Conservation (phyloP, 2,113 vertebrate species). For the Scolopax mira region DNA sequence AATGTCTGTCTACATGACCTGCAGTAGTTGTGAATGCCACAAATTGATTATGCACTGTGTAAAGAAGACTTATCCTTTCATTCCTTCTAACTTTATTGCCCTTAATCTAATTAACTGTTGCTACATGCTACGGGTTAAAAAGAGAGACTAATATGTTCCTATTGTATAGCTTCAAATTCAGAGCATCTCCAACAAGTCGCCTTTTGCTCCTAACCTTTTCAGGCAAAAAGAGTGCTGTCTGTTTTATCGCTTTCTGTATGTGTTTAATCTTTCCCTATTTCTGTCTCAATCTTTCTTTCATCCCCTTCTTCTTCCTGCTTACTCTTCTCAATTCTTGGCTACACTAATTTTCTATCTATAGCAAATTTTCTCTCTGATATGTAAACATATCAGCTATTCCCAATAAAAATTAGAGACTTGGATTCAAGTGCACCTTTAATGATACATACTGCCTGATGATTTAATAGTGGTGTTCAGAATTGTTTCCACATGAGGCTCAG, state of each 20-base stretch:
- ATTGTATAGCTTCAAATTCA: neutral
- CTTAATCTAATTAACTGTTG: conserved; percentile 35
- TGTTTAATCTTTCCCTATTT: neutral
- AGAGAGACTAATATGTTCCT: neutral
- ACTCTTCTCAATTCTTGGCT: neutral
- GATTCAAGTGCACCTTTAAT: neutral
- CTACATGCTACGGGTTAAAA: neutral
- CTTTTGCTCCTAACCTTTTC: neutral
- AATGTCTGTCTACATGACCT: conserved; percentile 10
- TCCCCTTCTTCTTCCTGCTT: neutral
- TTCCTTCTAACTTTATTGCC: conserved; percentile 4
- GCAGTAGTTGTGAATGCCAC: neutral
- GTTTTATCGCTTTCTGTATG: neutral
- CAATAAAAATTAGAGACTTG: neutral
- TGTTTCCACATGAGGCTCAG: neutral
- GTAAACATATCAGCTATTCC: neutral
- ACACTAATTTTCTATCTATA: neutral
- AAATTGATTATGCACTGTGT: neutral
- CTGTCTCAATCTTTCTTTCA: neutral
- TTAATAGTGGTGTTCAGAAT: neutral
- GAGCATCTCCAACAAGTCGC: neutral
- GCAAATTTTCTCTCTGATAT: neutral
- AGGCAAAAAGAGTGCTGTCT: neutral
- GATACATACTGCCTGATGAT: neutral
- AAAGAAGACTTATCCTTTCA: conserved; percentile 4